Conservation (phyloP, 2,113 vertebrate genomes). For the Thryonomys swinderianus region DNA sequence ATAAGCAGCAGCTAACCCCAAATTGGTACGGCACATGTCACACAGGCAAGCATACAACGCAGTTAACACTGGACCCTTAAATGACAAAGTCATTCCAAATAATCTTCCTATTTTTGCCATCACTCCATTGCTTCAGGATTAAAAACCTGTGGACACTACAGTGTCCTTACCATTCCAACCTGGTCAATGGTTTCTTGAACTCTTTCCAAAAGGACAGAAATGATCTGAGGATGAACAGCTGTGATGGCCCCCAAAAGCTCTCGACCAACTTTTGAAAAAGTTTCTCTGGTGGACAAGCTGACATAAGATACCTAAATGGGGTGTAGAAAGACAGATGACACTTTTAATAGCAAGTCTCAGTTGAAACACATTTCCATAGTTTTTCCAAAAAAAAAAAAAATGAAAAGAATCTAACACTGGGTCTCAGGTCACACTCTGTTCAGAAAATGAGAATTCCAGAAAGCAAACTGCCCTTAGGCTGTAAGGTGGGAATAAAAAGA, state of each 20-base stretch:
- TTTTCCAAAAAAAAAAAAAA: conserved; percentile 54
- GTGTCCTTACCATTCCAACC: conserved; percentile 95
- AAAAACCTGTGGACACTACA: neutral
- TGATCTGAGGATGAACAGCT: conserved; percentile 90
- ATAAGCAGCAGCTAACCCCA: neutral
- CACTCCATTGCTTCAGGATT: neutral
- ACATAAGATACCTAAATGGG: conserved; percentile 94
- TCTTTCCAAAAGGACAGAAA: conserved; percentile 93
- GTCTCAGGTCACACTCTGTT: neutral
- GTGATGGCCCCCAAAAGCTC: conserved; percentile 95
- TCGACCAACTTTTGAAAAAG: conserved; percentile 96
- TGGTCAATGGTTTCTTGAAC: conserved; percentile 94
- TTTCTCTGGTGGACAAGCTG: conserved; percentile 93
- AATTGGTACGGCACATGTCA: neutral
- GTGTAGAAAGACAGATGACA: neutral
- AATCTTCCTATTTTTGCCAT: neutral
- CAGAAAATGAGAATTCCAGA: conserved; percentile 37
- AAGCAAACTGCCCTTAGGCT: neutral
- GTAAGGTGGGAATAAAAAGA: neutral
- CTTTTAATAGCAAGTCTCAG: conserved; percentile 22
- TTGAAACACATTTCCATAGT: neutral
- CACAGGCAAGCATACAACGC: neutral
- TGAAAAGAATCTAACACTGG: conserved; percentile 7
- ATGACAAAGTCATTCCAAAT: neutral
- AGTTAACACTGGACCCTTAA: too few relatives aligned